Base-by-base conservation (phyloP, 53 echinoderm and acorn worm species). In the Antedon mediterranea region DNA sequence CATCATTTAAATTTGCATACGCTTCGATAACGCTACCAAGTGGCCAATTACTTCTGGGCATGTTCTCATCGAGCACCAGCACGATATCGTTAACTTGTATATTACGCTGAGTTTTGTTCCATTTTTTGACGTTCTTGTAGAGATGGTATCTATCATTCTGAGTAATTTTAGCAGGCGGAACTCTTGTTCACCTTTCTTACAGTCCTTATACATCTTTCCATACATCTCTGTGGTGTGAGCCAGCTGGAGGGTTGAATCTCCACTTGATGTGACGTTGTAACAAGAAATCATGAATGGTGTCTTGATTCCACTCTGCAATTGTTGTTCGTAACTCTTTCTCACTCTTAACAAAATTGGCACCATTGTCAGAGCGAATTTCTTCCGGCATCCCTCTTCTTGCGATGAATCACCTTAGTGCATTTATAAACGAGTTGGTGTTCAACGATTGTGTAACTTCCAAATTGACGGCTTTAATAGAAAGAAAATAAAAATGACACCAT, bases 311-410 rank as follows among this genome's bases (percentile, higher is more conserved):
- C 20, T 73, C 34, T 0, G 29, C 71, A 0, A 85, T 71, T 0
- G 80, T 81, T 23, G 43, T 20, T 32, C 71, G 73, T 23, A 85
- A 32, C 13, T 81, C 85, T 33, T 80, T 85, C 72, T 85, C 71
- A 32, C 43, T 76, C 9, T 71, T 80, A 32, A 76, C 81, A 43
- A 85, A 85, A 73, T 85, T 85, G 0, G 31, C 30, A 30, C 86
- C 86, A 33, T 81, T 85, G 82, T 85, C 86, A 29, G 81, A 80
- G 32, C 80, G 76, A 8, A 85, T 82, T 28, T 81, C 77, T 15
- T 28, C 28, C 13, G 76, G 76, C 0, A 57, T 33, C n/a, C 74
- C 74, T 73, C 74, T 73, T 31, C 31, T 73, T 13, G 74, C 74
- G 28, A 73, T 23, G 29, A 73, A 73, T 8, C 31, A 3, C 9